phyloP scores from a whole-genome alignment of 2,888 invertebrate genomes.

The Drosophila aldrichi region DNA sequence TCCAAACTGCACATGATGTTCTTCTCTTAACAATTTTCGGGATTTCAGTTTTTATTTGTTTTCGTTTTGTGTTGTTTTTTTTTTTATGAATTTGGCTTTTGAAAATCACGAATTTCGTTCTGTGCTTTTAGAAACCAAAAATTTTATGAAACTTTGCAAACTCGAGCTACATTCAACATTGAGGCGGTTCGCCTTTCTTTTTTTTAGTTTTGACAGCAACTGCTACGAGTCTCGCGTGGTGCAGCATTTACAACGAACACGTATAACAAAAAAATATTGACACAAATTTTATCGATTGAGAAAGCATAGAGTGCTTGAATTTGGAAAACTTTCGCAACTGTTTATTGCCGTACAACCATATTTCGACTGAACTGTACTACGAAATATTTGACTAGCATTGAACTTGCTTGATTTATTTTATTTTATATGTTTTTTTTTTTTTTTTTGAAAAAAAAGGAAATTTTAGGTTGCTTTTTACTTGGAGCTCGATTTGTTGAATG shows the following conservation, averaged over 20 bases:
- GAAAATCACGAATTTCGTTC: slow-evolving; percentile 56
- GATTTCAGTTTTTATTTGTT: too few species aligned
- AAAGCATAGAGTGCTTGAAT: slow-evolving; percentile 11
- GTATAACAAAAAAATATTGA: background rate
- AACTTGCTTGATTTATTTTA: too few species aligned
- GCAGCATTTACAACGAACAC: background rate
- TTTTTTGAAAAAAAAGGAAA: background rate
- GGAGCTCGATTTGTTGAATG: background rate
- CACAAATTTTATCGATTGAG: background rate
- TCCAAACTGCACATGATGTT: slow-evolving; percentile 59
- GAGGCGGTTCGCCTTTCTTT: background rate
- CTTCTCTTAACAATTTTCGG: too few species aligned
- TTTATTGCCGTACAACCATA: background rate
- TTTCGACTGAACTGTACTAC: background rate
- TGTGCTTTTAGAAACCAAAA: slow-evolving; percentile 54
- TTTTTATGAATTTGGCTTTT: slow-evolving; percentile 25
- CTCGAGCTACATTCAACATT: slow-evolving; percentile 4
- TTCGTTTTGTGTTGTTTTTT: background rate
- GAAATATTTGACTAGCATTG: background rate
- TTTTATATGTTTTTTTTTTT: too few species aligned
- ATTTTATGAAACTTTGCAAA: slow-evolving; percentile 40
- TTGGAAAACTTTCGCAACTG: background rate
- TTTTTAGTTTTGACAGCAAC: slow-evolving; percentile 26
- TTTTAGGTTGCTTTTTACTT: too few species aligned
- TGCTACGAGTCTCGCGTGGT: background rate